Evolutionary conservation across 2,797 vertebrate species (phyloP), one percentile per base, ranked within the genome.

Genomic region (Mormyrops attenuatus): DNA sequence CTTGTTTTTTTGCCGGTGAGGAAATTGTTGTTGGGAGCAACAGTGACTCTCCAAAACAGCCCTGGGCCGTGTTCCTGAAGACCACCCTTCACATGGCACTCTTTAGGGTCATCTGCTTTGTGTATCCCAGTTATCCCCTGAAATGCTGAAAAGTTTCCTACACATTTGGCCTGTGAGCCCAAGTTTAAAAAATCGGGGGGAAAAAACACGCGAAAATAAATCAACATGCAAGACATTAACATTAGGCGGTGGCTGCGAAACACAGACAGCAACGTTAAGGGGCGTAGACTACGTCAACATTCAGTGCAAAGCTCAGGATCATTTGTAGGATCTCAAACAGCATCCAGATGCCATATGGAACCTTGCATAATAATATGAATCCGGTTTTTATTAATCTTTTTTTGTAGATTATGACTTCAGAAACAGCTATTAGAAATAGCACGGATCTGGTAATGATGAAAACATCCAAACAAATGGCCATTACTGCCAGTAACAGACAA

Each of bases 1-100:
- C 69, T 30, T 66, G 8, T 66, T 38, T 77, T 85, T 85, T 53
- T 55, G 66, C 34, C 22, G 3, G 47, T 53, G 22, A 85, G 53
- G 55, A 85, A 85, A 49, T 84, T 50, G 80, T 53, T 53, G 73
- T 57, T 57, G 53, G 60, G 60, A 47, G 60, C 60, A 69, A 84
- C 88, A 84, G 80, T 89, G 88, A 26, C 88, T 82, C 69, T 55
- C 50, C 50, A 86, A 86, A 86, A 86, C 85, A 86, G 53, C 86
- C 86, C 34, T 3, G 30, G 34, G 86, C 86, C n/a, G n/a, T 13
- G 55, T 57, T 88, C 17, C 55, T 63, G 7, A 88, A 88, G 86
- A 88, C 55, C 38, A 44, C 26, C 34, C 77, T 34, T 85, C 80
- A 63, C 52, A 85, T 89, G 88, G 80, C 38, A 85, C 55, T 66